A percentile compares a stretch with the other conserved stretches of the same genome.
Evolutionary conservation across 2,888 invertebrate genomes (phyloP).

Genomic region (Sarcophaga variegata): DNA sequence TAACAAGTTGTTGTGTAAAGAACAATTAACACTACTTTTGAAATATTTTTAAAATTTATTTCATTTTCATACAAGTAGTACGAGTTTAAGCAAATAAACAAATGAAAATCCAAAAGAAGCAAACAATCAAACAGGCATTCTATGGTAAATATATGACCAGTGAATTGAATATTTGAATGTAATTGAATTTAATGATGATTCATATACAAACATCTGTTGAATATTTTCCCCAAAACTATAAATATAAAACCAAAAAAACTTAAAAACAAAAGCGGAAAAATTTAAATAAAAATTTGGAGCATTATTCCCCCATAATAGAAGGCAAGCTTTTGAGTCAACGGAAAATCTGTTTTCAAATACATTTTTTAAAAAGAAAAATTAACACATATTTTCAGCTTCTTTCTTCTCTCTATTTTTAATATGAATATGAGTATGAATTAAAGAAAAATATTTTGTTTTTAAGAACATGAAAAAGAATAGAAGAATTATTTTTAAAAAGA

Average conservation of each 20-base stretch:
- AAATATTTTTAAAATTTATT: too few species aligned
- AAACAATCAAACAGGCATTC: too few species aligned
- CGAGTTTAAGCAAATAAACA: too few species aligned
- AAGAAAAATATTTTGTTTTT: constrained; percentile 6
- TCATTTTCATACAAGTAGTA: too few species aligned
- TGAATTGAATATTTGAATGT: neutral
- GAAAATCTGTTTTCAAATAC: too few species aligned
- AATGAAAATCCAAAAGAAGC: too few species aligned
- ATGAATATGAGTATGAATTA: too few species aligned
- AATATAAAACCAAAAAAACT: neutral
- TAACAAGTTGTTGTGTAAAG: too few species aligned
- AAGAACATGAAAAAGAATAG: constrained; percentile 25
- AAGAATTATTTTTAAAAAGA: constrained; percentile 35
- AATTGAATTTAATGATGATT: constrained; percentile 7
- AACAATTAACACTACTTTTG: too few species aligned
- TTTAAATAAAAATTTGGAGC: neutral
- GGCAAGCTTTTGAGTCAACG: too few species aligned
- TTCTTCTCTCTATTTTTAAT: constrained; percentile 7
- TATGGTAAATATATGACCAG: too few species aligned
- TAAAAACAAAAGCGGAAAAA: too few species aligned
- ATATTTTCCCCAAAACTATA: constrained; percentile 36
- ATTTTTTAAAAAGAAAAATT: constrained; percentile 9
- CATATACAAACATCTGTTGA: constrained; percentile 42
- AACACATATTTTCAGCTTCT: constrained; percentile 31
- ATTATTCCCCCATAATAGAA: neutral